Evolutionary conservation across 2,797 vertebrate genomes (phyloP), one percentile per base, ranked within the genome.

Genomic region (Xiphophorus birchmanni): DNA sequence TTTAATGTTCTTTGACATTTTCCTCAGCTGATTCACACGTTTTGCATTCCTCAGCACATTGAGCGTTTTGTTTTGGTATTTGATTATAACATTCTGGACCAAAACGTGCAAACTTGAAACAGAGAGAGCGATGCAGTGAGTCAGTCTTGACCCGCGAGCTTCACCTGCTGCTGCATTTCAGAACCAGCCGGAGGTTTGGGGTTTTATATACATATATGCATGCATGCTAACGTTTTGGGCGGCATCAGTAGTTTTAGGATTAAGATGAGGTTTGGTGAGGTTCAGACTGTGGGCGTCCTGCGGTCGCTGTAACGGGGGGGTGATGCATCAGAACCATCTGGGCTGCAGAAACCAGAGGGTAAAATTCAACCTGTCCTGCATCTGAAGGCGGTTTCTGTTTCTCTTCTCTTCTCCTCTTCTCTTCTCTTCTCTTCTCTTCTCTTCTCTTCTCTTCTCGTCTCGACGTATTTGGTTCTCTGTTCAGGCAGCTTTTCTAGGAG

Each of bases 261-360:
- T 37, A 76, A 60, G 75, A 76, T 76, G 56, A 65, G 58, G 42
- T 26, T 48, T 45, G 60, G n/a, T 29, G 10, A 65, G 35, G 2
- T 79, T 63, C 56, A 63, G 75, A 29, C 29, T 76, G 75, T 50
- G 60, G 76, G 29, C 58, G 29, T 65, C 44, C 44, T 47, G 75
- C 12, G 58, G 75, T 37, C 29, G 11, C 42, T 65, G 58, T 47
- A 29, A 11, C 9, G 40, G 26, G 37, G 72, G 10, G 26, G 4
- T 12, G 56, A 65, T 63, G 42, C 75, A 76, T 76, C 42, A 44
- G 50, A 52, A 74, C 48, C 56, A 13, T 63, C 56, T 45, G 44
- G 75, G 75, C 40, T 35, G 44, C 17, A 48, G 75, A 47, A 32
- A 32, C 56, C 54, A 21, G 56, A 29, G 17, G 23, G 5, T 17